These are phyloP conservation scores for Brenthis hecate DNA, from an alignment of 2,888 invertebrate genomes.

Conservation along the genomic window DNA sequence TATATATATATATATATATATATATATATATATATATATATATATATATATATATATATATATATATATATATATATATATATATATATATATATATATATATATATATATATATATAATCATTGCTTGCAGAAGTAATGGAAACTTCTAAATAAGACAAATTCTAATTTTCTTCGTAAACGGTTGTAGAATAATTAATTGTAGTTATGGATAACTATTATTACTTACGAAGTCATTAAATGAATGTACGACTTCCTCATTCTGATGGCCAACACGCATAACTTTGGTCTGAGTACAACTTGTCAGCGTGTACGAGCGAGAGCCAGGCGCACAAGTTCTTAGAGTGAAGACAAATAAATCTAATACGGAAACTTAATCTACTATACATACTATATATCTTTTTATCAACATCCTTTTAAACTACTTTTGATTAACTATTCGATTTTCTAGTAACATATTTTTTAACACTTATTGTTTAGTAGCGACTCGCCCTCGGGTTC, in stretches of 20 bases:
- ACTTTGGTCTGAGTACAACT: conserved; percentile 31
- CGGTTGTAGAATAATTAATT: conserved; percentile 25
- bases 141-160: neutral
- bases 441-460: too few relatives aligned
- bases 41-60: too few relatives aligned
- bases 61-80: too few relatives aligned
- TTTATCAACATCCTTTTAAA: too few relatives aligned
- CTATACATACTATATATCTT: neutral
- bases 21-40: too few relatives aligned
- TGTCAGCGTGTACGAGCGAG: conserved; percentile 33
- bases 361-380: neutral
- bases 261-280: conserved; percentile 37
- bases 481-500: too few relatives aligned
- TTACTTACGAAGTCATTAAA: conserved; percentile 37
- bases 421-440: too few relatives aligned
- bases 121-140: too few relatives aligned
- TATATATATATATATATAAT: too few relatives aligned
- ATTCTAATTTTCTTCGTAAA: conserved; percentile 8
- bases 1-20: too few relatives aligned
- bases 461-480: too few relatives aligned
- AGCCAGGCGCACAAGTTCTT: conserved; percentile 22
- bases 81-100: too few relatives aligned
- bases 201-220: conserved; percentile 32
- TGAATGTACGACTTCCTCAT: conserved; percentile 39
- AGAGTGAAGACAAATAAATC: conserved; percentile 21